A percentile compares a stretch with the other conserved stretches of the same genome.
Evolutionary conservation across 2,888 invertebrate genomes (phyloP).

Genomic region (Athalia circularis): DNA sequence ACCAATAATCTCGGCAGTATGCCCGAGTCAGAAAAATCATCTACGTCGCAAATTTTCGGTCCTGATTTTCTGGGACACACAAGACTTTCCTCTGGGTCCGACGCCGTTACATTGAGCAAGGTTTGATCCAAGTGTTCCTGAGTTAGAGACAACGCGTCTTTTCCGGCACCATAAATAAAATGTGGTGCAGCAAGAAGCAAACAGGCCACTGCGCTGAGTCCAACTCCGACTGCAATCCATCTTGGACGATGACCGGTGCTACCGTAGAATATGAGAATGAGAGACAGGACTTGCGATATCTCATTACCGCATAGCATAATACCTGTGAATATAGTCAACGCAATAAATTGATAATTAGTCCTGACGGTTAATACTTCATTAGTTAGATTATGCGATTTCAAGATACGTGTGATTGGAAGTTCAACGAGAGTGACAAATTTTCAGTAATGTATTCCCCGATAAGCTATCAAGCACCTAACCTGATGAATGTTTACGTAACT

Average conservation of each 20-base stretch:
- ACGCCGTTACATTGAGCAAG: slow-evolving; percentile 59
- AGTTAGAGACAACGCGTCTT: slow-evolving; percentile 75
- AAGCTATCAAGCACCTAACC: no score
- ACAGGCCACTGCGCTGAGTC: slow-evolving; percentile 78
- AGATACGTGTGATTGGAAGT: no score
- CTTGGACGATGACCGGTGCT: slow-evolving; percentile 81
- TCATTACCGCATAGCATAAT: slow-evolving; percentile 82
- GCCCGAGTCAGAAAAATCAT: slow-evolving; percentile 70
- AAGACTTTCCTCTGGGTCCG: slow-evolving; percentile 51
- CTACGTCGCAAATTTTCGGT: slow-evolving; percentile 73
- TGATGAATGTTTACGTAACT: no score
- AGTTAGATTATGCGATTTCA: no score
- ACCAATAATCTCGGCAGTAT: slow-evolving; percentile 78
- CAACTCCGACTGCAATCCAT: slow-evolving; percentile 82
- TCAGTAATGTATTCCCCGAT: no score
- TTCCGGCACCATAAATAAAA: slow-evolving; percentile 79
- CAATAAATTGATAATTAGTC: not conserved
- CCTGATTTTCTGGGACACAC: slow-evolving; percentile 65
- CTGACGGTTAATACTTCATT: no score
- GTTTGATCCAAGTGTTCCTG: slow-evolving; percentile 72
- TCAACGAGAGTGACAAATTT: no score
- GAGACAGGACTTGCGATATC: slow-evolving; percentile 81
- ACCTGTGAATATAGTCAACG: slow-evolving; percentile 71
- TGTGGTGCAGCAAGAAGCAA: slow-evolving; percentile 79
- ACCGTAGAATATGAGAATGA: slow-evolving; percentile 80